These are phyloP conservation scores for Motacilla tschutschensis DNA, from an alignment of 2,113 vertebrate species.

Conservation along the genomic window DNA sequence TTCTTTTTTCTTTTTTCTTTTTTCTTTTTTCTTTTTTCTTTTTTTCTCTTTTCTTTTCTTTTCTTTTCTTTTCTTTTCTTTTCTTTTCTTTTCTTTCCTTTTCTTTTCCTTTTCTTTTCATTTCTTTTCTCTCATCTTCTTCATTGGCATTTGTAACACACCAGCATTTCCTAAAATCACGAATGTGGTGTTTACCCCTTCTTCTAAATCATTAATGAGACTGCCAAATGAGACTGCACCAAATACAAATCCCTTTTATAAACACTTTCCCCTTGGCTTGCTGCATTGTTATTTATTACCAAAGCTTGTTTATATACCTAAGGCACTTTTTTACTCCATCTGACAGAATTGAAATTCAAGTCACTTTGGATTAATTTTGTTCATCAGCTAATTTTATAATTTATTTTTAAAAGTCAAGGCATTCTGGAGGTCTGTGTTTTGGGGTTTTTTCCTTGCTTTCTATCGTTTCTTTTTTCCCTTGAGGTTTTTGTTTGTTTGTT, in stretches of 20 bases:
- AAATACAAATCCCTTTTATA: conserved; percentile 47
- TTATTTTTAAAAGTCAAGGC: neutral
- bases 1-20: too few relatives aligned
- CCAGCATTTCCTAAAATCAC: neutral
- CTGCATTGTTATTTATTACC: conserved; percentile 41
- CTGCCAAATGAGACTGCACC: conserved; percentile 29
- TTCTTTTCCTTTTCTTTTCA: neutral
- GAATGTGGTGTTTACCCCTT: conserved; percentile 36
- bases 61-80: fast-evolving
- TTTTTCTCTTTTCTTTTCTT: too few relatives aligned
- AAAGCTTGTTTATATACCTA: conserved; percentile 35
- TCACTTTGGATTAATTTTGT: conserved; percentile 51
- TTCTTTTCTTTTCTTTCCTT: fast-evolving
- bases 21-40: too few relatives aligned
- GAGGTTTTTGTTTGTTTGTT: neutral
- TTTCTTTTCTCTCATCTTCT: too few relatives aligned
- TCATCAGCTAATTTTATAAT: conserved; percentile 45
- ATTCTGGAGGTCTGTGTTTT: fast-evolving
- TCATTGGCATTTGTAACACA: conserved; percentile 2
- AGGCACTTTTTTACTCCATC: conserved; percentile 30
- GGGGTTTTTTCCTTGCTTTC: fast-evolving
- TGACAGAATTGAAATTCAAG: conserved; percentile 39
- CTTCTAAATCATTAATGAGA: conserved; percentile 46
- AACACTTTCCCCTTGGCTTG: conserved; percentile 34
- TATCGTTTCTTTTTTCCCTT: neutral